Conservation (phyloP, 2,888 invertebrate genomes). For the Hypercompe scribonia region DNA sequence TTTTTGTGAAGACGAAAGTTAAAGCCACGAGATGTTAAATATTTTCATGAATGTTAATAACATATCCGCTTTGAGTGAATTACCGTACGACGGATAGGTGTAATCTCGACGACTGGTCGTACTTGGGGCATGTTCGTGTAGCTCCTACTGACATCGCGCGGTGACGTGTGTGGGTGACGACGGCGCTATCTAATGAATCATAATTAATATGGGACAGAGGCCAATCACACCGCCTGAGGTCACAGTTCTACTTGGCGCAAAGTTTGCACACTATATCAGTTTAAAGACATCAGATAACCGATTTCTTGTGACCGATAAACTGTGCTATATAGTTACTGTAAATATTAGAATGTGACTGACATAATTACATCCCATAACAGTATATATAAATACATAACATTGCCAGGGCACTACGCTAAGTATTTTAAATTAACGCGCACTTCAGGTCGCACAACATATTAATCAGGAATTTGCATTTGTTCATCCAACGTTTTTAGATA, state of each 20-base stretch:
- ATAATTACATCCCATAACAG: neutral
- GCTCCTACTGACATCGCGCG: neutral
- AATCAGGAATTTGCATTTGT: no score
- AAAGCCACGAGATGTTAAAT: neutral
- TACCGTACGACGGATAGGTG: neutral
- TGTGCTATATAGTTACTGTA: neutral
- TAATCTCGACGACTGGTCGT: neutral
- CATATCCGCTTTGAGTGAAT: neutral
- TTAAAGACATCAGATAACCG: neutral
- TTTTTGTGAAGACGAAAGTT: neutral
- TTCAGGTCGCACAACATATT: no score
- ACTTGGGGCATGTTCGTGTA: neutral
- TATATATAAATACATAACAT: neutral
- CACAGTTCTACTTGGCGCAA: neutral
- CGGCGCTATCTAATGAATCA: constrained; percentile 1
- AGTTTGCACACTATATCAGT: neutral
- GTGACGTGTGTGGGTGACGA: constrained; percentile 3
- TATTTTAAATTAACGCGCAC: neutral
- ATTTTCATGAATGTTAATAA: neutral
- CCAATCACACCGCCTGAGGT: neutral
- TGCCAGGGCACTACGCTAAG: neutral
- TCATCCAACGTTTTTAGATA: no score
- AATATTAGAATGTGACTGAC: neutral
- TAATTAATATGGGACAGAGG: constrained; percentile 8
- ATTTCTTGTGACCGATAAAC: neutral